Conservation (phyloP, 2,888 invertebrate genomes). For the Chrysolina americana region DNA sequence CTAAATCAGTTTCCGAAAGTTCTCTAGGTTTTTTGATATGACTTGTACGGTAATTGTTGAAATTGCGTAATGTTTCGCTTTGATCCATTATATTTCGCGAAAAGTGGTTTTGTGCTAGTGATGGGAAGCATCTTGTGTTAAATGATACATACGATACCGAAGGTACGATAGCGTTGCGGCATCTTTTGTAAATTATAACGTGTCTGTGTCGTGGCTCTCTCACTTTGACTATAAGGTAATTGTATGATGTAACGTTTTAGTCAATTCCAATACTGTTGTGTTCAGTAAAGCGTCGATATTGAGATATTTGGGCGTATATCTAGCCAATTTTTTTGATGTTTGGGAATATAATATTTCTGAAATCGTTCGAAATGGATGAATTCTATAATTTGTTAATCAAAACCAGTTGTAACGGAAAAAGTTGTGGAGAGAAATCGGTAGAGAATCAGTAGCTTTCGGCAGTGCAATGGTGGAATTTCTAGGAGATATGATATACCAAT, state of each 20-base stretch:
- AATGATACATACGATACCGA: slow-evolving; percentile 10
- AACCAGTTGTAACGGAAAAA: no score
- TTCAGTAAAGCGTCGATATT: not conserved
- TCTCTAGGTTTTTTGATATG: not conserved
- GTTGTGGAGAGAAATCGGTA: no score
- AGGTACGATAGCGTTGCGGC: slow-evolving; percentile 20
- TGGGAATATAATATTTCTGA: no score
- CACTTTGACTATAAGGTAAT: slow-evolving; percentile 8
- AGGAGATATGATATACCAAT: no score
- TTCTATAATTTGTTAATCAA: no score
- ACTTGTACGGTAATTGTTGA: slow-evolving; percentile 3
- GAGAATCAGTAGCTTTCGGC: no score
- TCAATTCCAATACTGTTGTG: not conserved
- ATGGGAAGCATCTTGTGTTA: not conserved
- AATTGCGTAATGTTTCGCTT: slow-evolving; percentile 23
- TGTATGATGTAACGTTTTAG: not conserved
- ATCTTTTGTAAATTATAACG: slow-evolving; percentile 25
- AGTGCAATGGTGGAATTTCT: no score
- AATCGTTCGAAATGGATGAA: no score
- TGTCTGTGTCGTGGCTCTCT: not conserved
- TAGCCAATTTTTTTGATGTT: no score
- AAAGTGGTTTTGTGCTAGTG: slow-evolving; percentile 25
- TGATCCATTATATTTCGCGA: slow-evolving; percentile 23
- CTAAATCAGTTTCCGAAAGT: not conserved
- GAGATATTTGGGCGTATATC: no score